These are phyloP conservation scores for Syrmaticus mikado DNA, from an alignment of 2,113 vertebrate species.

Conservation along the genomic window DNA sequence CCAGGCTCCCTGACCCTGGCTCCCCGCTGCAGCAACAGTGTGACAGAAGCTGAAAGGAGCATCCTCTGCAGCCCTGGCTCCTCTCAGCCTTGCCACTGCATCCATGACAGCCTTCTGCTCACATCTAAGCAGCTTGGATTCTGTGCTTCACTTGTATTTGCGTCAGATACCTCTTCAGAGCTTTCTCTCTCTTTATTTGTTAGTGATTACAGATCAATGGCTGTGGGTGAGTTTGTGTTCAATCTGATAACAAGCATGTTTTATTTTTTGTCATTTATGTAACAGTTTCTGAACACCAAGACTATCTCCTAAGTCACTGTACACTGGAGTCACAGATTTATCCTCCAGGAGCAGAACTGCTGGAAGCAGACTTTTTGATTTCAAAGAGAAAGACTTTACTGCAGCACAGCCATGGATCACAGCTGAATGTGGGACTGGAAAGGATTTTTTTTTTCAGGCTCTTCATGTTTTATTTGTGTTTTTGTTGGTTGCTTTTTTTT, in stretches of 20 bases:
- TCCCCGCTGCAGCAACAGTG: not conserved
- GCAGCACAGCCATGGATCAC: not conserved
- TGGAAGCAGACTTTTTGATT: constrained; percentile 1
- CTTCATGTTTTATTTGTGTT: not conserved
- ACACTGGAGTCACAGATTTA: not conserved
- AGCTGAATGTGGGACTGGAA: not conserved
- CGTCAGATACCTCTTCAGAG: not conserved
- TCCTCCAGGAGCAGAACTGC: constrained; percentile 5
- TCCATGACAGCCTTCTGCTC: not conserved
- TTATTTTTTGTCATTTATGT: not conserved
- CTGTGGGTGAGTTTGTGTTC: not conserved
- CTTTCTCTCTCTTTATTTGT: not conserved
- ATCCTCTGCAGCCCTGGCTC: not conserved
- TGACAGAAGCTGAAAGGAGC: not conserved
- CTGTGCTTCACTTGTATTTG: not conserved
- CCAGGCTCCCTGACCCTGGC: not conserved
- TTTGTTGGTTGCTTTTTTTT: not conserved
- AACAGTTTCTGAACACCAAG: not conserved
- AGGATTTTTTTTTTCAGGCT: not conserved
- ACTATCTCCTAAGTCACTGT: not conserved
- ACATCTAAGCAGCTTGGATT: not conserved
- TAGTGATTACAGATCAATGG: not conserved
- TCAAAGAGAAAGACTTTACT: constrained; percentile 4
- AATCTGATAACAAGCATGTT: not conserved
- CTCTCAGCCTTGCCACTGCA: not conserved